Evolutionary conservation across 2,888 invertebrate species (phyloP).

Genomic region (Nemoura dubitans): DNA sequence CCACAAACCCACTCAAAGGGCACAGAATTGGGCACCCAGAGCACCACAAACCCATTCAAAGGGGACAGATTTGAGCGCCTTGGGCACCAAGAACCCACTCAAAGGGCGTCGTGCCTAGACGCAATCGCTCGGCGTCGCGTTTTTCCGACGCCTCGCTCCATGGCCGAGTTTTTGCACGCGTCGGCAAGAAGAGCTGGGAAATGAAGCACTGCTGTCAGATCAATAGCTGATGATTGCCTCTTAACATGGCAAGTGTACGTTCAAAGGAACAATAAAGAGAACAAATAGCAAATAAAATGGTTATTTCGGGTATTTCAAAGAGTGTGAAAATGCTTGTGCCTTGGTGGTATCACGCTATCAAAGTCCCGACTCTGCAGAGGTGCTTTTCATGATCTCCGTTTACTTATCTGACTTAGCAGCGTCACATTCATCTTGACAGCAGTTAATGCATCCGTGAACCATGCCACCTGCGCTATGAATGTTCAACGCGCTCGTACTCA

Average conservation of each 20-base stretch:
- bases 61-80: too few species aligned
- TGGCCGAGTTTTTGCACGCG: neutral
- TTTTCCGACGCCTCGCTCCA: neutral
- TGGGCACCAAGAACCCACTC: too few species aligned
- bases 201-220: conserved; percentile 31
- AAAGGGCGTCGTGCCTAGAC: too few species aligned
- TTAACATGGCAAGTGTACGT: conserved; percentile 39
- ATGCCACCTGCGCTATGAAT: too few species aligned
- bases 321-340: neutral
- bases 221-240: conserved; percentile 40
- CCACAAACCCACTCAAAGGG: too few species aligned
- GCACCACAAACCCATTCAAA: too few species aligned
- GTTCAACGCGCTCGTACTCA: too few species aligned
- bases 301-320: conserved; percentile 4
- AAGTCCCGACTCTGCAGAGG: neutral
- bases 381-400: too few species aligned
- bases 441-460: too few species aligned
- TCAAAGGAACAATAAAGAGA: conserved; percentile 22
- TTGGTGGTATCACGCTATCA: neutral
- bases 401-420: too few species aligned
- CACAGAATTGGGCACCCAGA: too few species aligned
- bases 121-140: neutral
- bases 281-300: conserved; percentile 27
- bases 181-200: conserved; percentile 31
- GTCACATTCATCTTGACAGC: too few species aligned